Conservation (phyloP, 2,797 vertebrate species). For the Darevskia nairensis region DNA sequence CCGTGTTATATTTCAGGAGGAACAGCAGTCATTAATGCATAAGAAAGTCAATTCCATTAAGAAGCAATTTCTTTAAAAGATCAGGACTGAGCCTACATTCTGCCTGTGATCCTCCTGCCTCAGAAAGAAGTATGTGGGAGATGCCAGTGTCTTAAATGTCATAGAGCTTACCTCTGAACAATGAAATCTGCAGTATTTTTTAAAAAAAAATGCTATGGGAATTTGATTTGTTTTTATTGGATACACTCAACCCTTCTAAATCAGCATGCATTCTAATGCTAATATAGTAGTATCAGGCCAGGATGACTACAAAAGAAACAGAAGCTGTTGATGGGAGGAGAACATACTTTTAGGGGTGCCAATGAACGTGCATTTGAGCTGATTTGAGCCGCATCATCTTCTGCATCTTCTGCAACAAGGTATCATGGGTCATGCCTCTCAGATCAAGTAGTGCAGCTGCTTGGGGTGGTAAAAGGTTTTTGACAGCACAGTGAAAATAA, state of each 20-base stretch:
- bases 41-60: constrained; percentile 72
- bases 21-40: constrained; percentile 61
- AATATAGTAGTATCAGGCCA: neutral
- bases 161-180: constrained; percentile 27
- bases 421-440: neutral
- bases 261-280: constrained; percentile 23
- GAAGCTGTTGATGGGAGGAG: neutral
- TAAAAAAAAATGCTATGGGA: constrained; percentile 32
- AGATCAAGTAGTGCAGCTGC: neutral
- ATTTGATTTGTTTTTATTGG: constrained; percentile 27
- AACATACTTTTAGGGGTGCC: neutral
- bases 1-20: constrained; percentile 50
- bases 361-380: neutral
- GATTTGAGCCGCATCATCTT: neutral
- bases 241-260: constrained; percentile 12
- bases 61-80: constrained; percentile 69
- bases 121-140: constrained; percentile 14
- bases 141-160: neutral
- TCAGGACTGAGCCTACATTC: constrained; percentile 51
- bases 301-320: neutral
- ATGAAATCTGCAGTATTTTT: constrained; percentile 16
- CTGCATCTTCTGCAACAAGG: neutral
- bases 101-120: constrained; percentile 34
- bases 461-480: neutral
- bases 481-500: constrained; percentile 11